phyloP scores from a whole-genome alignment of 23 tunicate genomes.

The Aplidium turbinatum region DNA sequence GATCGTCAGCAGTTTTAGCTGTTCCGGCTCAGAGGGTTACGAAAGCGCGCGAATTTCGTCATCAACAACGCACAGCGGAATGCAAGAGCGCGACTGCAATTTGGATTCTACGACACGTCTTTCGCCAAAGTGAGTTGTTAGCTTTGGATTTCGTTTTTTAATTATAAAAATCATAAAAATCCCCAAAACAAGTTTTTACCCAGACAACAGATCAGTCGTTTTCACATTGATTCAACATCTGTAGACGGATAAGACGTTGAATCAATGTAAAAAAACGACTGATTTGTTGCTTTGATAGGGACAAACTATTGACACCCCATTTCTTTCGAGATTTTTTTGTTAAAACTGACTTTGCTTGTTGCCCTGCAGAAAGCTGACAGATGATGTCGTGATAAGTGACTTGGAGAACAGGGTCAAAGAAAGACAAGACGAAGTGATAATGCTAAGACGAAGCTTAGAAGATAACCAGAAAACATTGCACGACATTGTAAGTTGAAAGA shows the following conservation, averaged over 20 bases:
- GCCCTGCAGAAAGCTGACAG: slow-evolving; percentile 37
- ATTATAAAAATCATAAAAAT: no score
- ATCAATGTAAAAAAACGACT: no score
- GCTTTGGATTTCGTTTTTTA: background rate
- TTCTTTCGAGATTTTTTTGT: no score
- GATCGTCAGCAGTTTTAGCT: slow-evolving; percentile 49
- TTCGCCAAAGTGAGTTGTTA: slow-evolving; percentile 34
- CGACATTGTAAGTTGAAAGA: slow-evolving; percentile 18
- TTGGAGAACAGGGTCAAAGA: slow-evolving; percentile 42
- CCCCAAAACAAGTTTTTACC: no score
- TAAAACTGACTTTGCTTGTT: no score
- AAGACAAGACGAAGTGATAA: slow-evolving; percentile 21
- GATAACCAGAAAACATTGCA: slow-evolving; percentile 44
- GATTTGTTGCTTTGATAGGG: no score
- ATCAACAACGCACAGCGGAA: slow-evolving; percentile 53
- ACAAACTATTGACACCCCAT: no score
- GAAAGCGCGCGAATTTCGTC: slow-evolving; percentile 66
- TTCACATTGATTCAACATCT: no score
- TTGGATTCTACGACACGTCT: background rate
- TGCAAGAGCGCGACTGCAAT: slow-evolving; percentile 43
- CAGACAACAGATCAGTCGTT: no score
- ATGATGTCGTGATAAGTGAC: slow-evolving; percentile 31
- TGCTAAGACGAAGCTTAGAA: slow-evolving; percentile 28
- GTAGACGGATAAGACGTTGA: no score
- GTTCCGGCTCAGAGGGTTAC: slow-evolving; percentile 78